These are phyloP conservation scores for Ophion costatus DNA, from an alignment of 2,888 invertebrate genomes.

Conservation along the genomic window DNA sequence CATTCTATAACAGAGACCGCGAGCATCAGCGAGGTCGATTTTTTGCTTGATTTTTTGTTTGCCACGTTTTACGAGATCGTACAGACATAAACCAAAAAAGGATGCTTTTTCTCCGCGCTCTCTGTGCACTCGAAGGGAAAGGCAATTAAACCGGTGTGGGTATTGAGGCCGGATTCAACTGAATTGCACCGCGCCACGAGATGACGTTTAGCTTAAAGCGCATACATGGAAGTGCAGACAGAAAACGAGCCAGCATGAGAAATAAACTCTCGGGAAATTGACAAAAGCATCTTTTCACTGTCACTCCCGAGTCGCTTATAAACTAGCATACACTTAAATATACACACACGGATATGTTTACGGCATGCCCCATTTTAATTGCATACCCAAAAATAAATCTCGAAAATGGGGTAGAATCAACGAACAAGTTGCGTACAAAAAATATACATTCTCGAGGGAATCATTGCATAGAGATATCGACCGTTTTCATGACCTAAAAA, in stretches of 20 bases:
- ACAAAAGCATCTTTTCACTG: conserved; percentile 38
- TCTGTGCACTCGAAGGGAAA: conserved; percentile 2
- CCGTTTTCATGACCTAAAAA: not conserved
- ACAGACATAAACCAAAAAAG: conserved; percentile 5
- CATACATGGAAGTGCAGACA: conserved; percentile 36
- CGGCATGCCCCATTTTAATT: not conserved
- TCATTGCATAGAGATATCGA: not conserved
- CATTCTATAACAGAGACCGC: not conserved
- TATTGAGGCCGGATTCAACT: conserved; percentile 39
- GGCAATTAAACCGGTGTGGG: conserved; percentile 41
- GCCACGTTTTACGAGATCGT: conserved; percentile 11
- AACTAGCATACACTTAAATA: not conserved
- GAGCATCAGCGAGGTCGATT: not conserved
- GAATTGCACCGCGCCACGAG: not conserved
- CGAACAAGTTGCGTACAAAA: not conserved
- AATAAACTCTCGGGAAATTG: conserved; percentile 41
- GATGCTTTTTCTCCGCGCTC: conserved; percentile 5
- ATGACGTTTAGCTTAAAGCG: conserved; percentile 48
- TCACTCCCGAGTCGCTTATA: conserved; percentile 8
- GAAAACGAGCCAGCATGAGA: conserved; percentile 35
- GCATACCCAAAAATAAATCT: not conserved
- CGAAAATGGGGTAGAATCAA: not conserved
- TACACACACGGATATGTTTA: not conserved
- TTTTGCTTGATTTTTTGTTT: not conserved
- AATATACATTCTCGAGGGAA: not conserved